Evolutionary conservation across 2,888 invertebrate species (phyloP).

Genomic region (Andrena camellia): DNA sequence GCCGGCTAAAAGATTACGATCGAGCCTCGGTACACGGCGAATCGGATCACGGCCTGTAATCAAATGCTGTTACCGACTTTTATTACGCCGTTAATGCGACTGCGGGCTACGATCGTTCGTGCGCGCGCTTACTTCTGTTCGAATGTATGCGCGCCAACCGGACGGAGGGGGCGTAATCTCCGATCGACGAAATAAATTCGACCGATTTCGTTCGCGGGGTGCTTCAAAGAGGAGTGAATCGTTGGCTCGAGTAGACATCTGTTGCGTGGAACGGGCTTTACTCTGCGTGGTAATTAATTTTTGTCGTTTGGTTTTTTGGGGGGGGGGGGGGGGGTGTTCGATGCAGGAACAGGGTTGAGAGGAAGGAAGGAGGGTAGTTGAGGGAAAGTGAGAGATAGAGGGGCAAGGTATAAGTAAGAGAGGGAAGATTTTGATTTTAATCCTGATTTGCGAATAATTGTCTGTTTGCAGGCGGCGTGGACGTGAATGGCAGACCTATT

Average conservation of each 20-base stretch:
- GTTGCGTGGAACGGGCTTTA: background rate
- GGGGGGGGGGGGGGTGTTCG: too few relatives aligned
- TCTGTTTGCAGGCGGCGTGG: constrained; percentile 88
- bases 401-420: too few relatives aligned
- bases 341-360: too few relatives aligned
- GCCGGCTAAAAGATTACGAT: constrained; percentile 59
- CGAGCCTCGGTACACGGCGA: constrained; percentile 51
- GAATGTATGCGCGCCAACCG: background rate
- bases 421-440: background rate
- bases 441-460: constrained; percentile 4
- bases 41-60: constrained; percentile 69
- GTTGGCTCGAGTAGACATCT: background rate
- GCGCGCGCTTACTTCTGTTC: constrained; percentile 7
- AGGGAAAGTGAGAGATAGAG: too few relatives aligned
- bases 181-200: constrained; percentile 20
- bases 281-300: constrained; percentile 20
- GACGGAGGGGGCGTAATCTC: background rate
- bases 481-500: constrained; percentile 88
- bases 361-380: too few relatives aligned
- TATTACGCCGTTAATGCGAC: constrained; percentile 59
- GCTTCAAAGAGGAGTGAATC: background rate
- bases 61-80: constrained; percentile 66
- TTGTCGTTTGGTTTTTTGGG: background rate
- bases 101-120: constrained; percentile 39
- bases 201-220: background rate